These are phyloP conservation scores for Scatophagus argus DNA, from an alignment of 2,113 vertebrate species.

Conservation along the genomic window DNA sequence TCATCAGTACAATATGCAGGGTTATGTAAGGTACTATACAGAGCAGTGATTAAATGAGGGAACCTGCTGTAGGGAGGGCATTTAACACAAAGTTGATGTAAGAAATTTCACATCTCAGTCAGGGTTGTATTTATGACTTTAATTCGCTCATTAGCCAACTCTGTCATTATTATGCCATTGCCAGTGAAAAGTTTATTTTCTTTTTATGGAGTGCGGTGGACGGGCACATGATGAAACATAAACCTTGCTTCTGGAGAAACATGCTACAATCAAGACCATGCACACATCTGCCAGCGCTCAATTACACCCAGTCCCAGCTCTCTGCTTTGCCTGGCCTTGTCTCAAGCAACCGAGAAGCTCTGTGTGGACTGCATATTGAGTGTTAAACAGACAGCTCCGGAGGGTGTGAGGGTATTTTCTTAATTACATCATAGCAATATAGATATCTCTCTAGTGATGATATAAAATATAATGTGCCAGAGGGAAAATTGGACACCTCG, in stretches of 20 bases:
- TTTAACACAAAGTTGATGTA: slow-evolving; percentile 63
- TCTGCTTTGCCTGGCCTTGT: slow-evolving; percentile 26
- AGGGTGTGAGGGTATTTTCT: slow-evolving; percentile 54
- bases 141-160: slow-evolving; percentile 79
- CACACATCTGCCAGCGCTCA: slow-evolving; percentile 63
- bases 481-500: slow-evolving; percentile 48
- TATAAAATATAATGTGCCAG: slow-evolving; percentile 46
- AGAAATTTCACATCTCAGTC: slow-evolving; percentile 65
- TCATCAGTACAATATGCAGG: background rate
- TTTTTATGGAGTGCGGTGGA: slow-evolving; percentile 79
- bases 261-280: slow-evolving; percentile 65
- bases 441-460: slow-evolving; percentile 48
- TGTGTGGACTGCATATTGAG: slow-evolving; percentile 44
- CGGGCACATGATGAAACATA: slow-evolving; percentile 74
- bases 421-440: slow-evolving; percentile 70
- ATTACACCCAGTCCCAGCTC: slow-evolving; percentile 43
- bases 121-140: slow-evolving; percentile 74
- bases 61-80: slow-evolving; percentile 22
- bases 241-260: slow-evolving; percentile 75
- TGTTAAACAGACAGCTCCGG: slow-evolving; percentile 46
- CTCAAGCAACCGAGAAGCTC: slow-evolving; percentile 37
- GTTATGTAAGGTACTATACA: slow-evolving; percentile 42
- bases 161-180: slow-evolving; percentile 79
- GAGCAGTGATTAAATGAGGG: slow-evolving; percentile 35
- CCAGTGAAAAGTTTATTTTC: slow-evolving; percentile 78